Conservation (phyloP, 2,797 vertebrate species). For the Sebastiscus tertius region DNA sequence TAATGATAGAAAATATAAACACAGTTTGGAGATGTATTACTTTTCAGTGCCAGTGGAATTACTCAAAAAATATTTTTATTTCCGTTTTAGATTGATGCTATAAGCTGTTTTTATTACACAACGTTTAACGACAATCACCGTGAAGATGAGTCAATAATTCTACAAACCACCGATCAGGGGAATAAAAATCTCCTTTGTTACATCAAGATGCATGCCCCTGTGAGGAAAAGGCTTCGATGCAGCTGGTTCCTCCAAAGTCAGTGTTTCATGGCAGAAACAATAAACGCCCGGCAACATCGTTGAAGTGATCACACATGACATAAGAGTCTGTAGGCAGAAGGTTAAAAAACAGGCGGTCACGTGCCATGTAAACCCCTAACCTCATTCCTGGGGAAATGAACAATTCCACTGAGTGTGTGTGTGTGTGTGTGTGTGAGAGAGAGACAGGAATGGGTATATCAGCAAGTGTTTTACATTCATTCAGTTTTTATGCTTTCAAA, state of each 20-base stretch:
- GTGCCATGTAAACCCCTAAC: conserved; percentile 77
- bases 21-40: neutral
- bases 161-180: conserved; percentile 42
- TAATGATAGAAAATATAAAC: conserved; percentile 51
- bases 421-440: neutral
- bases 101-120: conserved; percentile 20
- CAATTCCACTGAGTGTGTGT: conserved; percentile 24
- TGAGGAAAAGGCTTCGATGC: conserved; percentile 40
- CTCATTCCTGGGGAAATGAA: conserved; percentile 79
- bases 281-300: conserved; percentile 68
- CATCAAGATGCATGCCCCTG: conserved; percentile 41
- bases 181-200: conserved; percentile 48
- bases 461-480: conserved; percentile 23
- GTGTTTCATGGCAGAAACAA: conserved; percentile 71
- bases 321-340: conserved; percentile 83
- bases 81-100: neutral
- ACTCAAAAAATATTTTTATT: conserved; percentile 17
- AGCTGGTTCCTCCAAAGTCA: conserved; percentile 67
- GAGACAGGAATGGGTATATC: conserved; percentile 4
- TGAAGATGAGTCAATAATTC: conserved; percentile 40
- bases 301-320: conserved; percentile 85
- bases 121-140: conserved; percentile 27
- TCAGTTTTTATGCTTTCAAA: conserved; percentile 2
- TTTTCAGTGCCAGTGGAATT: conserved; percentile 3
- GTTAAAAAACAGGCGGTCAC: conserved; percentile 80